These are phyloP conservation scores for Julus scanicus DNA, from an alignment of 2,888 invertebrate genomes.

Conservation along the genomic window DNA sequence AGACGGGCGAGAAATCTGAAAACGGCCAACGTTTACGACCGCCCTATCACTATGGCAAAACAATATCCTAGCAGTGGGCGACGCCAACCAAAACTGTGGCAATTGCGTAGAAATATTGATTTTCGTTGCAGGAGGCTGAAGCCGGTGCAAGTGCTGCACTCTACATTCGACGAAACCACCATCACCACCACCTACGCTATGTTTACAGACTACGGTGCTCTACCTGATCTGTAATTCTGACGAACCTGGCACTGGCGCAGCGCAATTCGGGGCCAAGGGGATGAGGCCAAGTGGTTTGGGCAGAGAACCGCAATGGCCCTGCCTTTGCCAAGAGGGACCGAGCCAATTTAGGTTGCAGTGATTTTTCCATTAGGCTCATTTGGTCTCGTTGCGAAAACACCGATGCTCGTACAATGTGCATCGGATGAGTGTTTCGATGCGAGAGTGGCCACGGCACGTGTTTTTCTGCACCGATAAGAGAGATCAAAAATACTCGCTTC, in stretches of 20 bases:
- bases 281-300: not conserved
- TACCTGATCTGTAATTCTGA: constrained; percentile 9
- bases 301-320: not conserved
- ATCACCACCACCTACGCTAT: constrained; percentile 8
- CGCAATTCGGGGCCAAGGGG: not conserved
- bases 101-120: constrained; percentile 8
- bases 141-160: not conserved
- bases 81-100: not conserved
- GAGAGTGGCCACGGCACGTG: not conserved
- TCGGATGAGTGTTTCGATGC: not conserved
- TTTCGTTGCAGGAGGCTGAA: not conserved
- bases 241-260: not conserved
- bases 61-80: constrained; percentile 14
- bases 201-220: not conserved
- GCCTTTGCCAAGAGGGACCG: not conserved
- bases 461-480: not conserved
- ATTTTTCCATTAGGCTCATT: not conserved
- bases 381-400: not conserved
- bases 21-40: constrained; percentile 21
- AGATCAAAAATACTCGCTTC: not conserved
- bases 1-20: not conserved
- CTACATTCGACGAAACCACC: not conserved
- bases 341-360: not conserved
- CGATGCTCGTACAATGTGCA: not conserved
- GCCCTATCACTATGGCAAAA: constrained; percentile 30